phyloP scores from a whole-genome alignment of 2,797 vertebrate species.

The Anguilla megastoma region DNA sequence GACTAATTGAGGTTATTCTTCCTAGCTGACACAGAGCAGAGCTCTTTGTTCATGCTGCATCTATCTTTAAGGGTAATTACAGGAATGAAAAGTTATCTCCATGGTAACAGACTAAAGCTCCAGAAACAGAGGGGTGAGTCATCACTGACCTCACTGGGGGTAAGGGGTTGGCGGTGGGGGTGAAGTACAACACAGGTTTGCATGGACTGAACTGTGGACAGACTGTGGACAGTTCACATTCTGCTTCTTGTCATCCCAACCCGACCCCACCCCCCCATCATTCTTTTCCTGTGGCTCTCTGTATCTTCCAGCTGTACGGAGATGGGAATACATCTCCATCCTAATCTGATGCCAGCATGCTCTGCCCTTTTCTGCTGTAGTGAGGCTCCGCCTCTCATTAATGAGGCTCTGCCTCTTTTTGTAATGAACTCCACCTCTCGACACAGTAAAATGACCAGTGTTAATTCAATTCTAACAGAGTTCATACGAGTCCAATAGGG shows the following conservation, averaged over 20 bases:
- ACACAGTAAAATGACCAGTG: too few species aligned
- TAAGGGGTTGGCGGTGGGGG: not conserved
- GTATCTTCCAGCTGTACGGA: not conserved
- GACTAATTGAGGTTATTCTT: conserved; percentile 9
- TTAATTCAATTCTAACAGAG: too few species aligned
- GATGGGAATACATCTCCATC: not conserved
- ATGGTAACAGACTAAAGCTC: conserved; percentile 65
- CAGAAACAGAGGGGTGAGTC: conserved; percentile 65
- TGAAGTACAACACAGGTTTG: not conserved
- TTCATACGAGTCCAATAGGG: too few species aligned
- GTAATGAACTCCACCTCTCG: not conserved
- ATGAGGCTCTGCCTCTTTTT: not conserved
- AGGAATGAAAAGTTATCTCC: conserved; percentile 48
- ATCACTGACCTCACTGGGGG: conserved; percentile 46
- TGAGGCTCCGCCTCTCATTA: not conserved
- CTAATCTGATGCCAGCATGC: not conserved
- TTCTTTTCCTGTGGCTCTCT: not conserved
- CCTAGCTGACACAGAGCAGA: not conserved
- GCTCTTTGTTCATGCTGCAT: not conserved
- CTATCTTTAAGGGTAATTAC: conserved; percentile 5
- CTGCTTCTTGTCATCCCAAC: not conserved
- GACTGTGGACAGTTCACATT: not conserved
- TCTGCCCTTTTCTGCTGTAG: not conserved
- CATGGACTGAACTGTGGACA: not conserved
- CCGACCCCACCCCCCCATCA: too few species aligned